Base-by-base conservation (phyloP, 2,113 vertebrate genomes). In the Thinocorus orbignyianus region DNA sequence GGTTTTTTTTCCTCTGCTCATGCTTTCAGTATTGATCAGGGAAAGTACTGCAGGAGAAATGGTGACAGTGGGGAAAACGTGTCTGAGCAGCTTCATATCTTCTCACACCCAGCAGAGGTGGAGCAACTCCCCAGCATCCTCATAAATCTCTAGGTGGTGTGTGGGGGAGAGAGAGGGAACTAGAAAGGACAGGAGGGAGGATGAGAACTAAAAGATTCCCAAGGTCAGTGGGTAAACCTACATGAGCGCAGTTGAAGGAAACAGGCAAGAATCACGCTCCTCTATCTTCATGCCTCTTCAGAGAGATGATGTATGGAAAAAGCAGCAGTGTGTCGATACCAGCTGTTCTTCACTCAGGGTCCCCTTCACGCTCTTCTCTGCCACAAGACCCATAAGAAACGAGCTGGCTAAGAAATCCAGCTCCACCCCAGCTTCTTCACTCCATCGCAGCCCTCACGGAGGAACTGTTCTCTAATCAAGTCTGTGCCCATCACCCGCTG, bases 1-100 rank as follows among this genome's bases (percentile, higher is more conserved):
- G 3, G 1, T 68, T 22, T 42, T 41, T 77, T 88, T 78, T 88
- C 68, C 94, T 79, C 46, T 70, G 65, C 93, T 62, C 49, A 95
- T 94, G 93, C 73, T 97, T 97, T 96, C 94, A 71, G 33, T 90
- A 97, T 94, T 95, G 97, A 97, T 97, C 66, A 81, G 92, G 79
- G 44, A 65, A 68, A 97, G 83, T 52, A 86, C 71, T 97, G 94
- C 82, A 81, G 88, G 54, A 96, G 91, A 93, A 95, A 93, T 18
- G 76, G 86, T 97, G 89, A 95, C 52, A 31, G 61, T 69, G 64
- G 86, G 71, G 62, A 49, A 86, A 91, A 52, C 0, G 1, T 71
- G 54, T 41, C 41, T 54, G 70, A 91, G 35, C 51, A 96, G 82
- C 76, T 93, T 76, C 86, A 86, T 83, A 90, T 82, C 68, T 90